A percentile compares a stretch with the other conserved stretches of the same genome.
These are phyloP conservation scores for Diuraphis noxia DNA, from an alignment of 1,140 invertebrate genomes.

Conservation along the genomic window DNA sequence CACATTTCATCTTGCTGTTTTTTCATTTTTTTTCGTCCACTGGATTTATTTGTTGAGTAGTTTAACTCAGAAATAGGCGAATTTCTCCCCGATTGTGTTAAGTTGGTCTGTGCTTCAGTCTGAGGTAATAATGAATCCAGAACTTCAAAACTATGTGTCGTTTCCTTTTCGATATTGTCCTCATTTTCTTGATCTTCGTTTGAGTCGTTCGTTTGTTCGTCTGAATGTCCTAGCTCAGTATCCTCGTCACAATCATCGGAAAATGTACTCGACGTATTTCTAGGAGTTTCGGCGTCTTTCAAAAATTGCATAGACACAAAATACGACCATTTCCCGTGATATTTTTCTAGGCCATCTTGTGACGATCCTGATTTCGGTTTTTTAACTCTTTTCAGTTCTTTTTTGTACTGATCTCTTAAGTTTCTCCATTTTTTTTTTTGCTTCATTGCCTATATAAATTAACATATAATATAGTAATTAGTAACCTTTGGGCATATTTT, in stretches of 20 bases:
- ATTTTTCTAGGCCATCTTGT: not conserved
- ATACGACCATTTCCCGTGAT: not conserved
- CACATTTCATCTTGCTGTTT: not conserved
- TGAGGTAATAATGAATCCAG: no score
- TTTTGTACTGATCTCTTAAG: conserved; percentile 2
- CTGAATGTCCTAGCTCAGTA: no score
- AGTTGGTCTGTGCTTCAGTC: no score
- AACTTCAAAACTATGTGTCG: no score
- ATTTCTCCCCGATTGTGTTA: no score
- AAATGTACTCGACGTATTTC: not conserved
- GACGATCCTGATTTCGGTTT: not conserved
- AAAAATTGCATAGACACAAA: not conserved
- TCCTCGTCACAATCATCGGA: not conserved
- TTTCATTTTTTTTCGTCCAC: not conserved
- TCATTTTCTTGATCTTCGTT: not conserved
- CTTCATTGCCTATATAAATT: not conserved
- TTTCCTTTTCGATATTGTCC: not conserved
- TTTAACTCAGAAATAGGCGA: no score
- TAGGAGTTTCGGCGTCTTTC: not conserved
- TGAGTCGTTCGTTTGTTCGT: no score
- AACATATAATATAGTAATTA: no score
- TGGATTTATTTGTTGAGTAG: no score
- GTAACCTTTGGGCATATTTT: no score
- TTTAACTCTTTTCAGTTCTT: not conserved
- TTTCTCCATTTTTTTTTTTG: not conserved